Evolutionary conservation across 2,888 invertebrate species (phyloP).

Genomic region (Lasioglossum morio): DNA sequence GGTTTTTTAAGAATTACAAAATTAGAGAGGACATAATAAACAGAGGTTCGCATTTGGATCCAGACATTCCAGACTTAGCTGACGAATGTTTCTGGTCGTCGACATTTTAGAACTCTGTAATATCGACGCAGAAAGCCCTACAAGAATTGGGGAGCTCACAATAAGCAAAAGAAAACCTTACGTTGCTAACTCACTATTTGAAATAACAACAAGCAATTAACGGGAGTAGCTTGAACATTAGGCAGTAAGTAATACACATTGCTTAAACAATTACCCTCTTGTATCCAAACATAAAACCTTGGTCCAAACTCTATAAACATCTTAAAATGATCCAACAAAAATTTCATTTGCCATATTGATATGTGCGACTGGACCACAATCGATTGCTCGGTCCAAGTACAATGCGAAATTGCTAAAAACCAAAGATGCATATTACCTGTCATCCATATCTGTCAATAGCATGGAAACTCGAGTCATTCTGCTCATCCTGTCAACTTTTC

Average conservation of each 20-base stretch:
- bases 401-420: neutral
- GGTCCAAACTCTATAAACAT: neutral
- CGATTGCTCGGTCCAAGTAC: neutral
- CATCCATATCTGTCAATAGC: neutral
- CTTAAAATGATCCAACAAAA: neutral
- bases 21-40: neutral
- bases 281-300: neutral
- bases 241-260: neutral
- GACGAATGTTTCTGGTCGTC: neutral
- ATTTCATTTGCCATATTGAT: neutral
- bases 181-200: neutral
- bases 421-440: neutral
- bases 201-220: neutral
- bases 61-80: neutral
- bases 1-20: neutral
- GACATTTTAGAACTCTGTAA: conserved; percentile 24
- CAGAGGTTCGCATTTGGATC: neutral
- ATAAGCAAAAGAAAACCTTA: neutral
- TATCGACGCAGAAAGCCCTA: neutral
- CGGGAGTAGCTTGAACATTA: neutral
- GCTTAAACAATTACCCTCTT: neutral
- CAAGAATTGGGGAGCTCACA: neutral
- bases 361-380: neutral
- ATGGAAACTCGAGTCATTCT: neutral
- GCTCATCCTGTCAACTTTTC: neutral